phyloP scores from a whole-genome alignment of 2,888 invertebrate genomes.

The Acronicta leporina region DNA sequence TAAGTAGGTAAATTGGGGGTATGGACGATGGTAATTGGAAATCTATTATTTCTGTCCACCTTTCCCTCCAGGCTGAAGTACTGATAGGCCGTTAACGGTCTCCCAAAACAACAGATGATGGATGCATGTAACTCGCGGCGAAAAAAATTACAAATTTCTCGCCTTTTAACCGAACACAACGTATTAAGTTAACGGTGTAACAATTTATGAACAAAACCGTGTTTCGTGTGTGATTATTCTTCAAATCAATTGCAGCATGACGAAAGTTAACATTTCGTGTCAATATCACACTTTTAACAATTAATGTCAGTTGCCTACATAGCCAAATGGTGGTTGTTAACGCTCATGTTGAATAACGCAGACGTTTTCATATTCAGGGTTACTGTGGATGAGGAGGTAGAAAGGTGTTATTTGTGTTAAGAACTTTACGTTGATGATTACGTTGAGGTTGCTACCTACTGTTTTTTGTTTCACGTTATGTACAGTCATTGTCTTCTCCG shows the following conservation, averaged over 20 bases:
- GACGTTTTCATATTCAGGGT: constrained; percentile 42
- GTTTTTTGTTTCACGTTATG: constrained; percentile 24
- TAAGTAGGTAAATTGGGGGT: constrained; percentile 18
- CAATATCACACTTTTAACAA: constrained; percentile 55
- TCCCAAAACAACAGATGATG: constrained; percentile 58
- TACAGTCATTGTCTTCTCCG: constrained; percentile 27
- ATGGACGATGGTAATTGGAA: constrained; percentile 15
- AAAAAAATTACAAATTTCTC: constrained; percentile 82
- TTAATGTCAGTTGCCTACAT: constrained; percentile 54
- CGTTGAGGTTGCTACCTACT: no score
- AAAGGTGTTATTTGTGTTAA: constrained; percentile 35
- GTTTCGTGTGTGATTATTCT: constrained; percentile 61
- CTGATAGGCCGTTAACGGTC: constrained; percentile 62
- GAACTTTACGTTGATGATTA: constrained; percentile 29
- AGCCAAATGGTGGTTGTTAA: constrained; percentile 40
- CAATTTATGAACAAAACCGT: constrained; percentile 70
- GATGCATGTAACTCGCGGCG: constrained; percentile 63
- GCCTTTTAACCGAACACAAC: constrained; percentile 75
- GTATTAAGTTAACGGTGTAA: constrained; percentile 80
- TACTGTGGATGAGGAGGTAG: constrained; percentile 31
- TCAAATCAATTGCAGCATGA: constrained; percentile 62
- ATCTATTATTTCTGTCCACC: constrained; percentile 59
- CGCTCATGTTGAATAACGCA: constrained; percentile 39
- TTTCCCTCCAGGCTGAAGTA: constrained; percentile 52
- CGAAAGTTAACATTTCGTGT: constrained; percentile 57